Percentiles rank a stretch among this genome's conserved stretches.
Evolutionary conservation across 2,888 invertebrate genomes (phyloP).

Genomic region (Drosophila tanythrix): DNA sequence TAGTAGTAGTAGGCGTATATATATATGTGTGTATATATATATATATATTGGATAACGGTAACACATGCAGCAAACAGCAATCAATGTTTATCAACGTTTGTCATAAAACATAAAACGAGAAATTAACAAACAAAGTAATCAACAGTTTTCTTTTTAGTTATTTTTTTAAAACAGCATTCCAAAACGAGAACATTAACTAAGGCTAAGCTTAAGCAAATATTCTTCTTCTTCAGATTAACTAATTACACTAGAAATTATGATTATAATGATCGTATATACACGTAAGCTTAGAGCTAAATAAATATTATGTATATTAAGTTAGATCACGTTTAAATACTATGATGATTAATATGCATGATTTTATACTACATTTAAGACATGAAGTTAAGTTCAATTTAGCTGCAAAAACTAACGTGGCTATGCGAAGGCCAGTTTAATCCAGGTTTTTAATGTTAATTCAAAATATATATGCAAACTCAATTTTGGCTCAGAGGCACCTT

Average conservation of each 20-base stretch:
- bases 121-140: constrained; percentile 56
- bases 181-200: constrained; percentile 39
- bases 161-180: constrained; percentile 53
- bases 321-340: background rate
- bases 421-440: background rate
- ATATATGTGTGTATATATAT: constrained; percentile 35
- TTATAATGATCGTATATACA: constrained; percentile 15
- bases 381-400: background rate
- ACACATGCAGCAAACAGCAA: constrained; percentile 67
- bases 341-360: constrained; percentile 8
- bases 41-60: constrained; percentile 42
- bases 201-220: constrained; percentile 44
- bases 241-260: constrained; percentile 30
- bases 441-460: background rate
- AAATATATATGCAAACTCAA: background rate
- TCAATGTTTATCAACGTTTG: constrained; percentile 55
- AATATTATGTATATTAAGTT: constrained; percentile 5
- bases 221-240: background rate
- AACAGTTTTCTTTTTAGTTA: constrained; percentile 25
- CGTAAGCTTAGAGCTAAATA: constrained; percentile 5
- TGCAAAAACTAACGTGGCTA: background rate
- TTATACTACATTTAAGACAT: constrained; percentile 5
- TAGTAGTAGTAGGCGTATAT: constrained; percentile 29
- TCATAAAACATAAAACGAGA: constrained; percentile 67
- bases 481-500: background rate